Evolutionary conservation across 2,888 invertebrate genomes (phyloP).

Genomic region (Rhogogaster chlorosoma): DNA sequence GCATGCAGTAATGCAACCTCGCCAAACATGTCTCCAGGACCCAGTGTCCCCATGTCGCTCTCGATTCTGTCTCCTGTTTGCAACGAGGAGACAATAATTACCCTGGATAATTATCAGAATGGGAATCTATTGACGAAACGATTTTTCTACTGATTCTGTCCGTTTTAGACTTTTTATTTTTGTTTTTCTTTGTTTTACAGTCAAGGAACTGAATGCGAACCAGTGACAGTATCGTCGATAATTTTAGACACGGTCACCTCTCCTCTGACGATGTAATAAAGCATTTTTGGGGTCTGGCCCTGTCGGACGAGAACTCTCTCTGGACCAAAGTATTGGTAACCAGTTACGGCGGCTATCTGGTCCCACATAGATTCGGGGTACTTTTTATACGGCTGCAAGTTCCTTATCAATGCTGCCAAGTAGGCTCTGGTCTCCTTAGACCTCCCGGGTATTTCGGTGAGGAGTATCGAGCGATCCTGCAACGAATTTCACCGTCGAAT

Average conservation of each 20-base stretch:
- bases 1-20: conserved; percentile 84
- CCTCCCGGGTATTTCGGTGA: conserved; percentile 61
- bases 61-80: conserved; percentile 64
- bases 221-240: conserved; percentile 78
- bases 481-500: conserved; percentile 15
- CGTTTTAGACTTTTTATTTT: no score
- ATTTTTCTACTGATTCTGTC: conserved; percentile 40
- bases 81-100: not conserved
- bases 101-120: not conserved
- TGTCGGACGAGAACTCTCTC: conserved; percentile 83
- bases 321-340: conserved; percentile 82
- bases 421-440: conserved; percentile 60
- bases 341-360: conserved; percentile 81
- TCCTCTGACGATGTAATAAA: conserved; percentile 85
- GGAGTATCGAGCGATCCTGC: conserved; percentile 69
- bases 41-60: conserved; percentile 79
- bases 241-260: conserved; percentile 80
- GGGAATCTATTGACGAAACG: not conserved
- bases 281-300: conserved; percentile 80
- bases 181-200: not conserved
- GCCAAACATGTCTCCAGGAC: conserved; percentile 83
- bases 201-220: conserved; percentile 60
- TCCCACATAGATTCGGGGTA: conserved; percentile 81
- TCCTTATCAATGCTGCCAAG: conserved; percentile 64
- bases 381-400: conserved; percentile 65